Base-by-base conservation (phyloP, 2,888 invertebrate genomes). In the Dione vanillae region DNA sequence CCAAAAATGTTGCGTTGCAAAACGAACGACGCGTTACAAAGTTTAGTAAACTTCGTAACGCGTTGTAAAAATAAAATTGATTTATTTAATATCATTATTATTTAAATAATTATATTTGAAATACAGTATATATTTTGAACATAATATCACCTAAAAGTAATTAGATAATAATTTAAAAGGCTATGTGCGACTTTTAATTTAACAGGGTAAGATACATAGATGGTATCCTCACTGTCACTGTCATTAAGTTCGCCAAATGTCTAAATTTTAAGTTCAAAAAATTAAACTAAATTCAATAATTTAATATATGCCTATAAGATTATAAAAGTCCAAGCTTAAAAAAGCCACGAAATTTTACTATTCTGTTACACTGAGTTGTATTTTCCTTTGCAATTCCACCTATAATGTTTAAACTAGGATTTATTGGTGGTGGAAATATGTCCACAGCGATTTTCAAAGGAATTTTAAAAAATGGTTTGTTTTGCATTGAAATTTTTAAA, bases 361-460 rank as follows among this genome's bases (percentile, higher is more conserved):
- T n/a, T n/a, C n/a, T n/a, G n/a, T n/a, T n/a, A n/a, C n/a, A n/a
- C n/a, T n/a, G n/a, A n/a, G n/a, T n/a, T n/a, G n/a, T n/a, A n/a
- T n/a, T n/a, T n/a, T 27, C 5, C 27, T 27, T 27, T 27, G 27
- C 5, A 56, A 56, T 12, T 37, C 35, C 6, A 37, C 20, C 6
- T 14, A 70, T 47, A 16, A 70, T 83, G 83, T 85, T 78, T 58
- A 87, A 85, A 77, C 74, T 97, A 76, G 97, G 97, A 51, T 98
- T 98, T 87, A 96, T 98, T 82, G 98, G 98, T 5, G 97, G 97
- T 73, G 98, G 98, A 65, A 98, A 97, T 86, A 98, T 98, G 97
- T 97, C 98, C 0, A 95, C 95, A 82, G 97, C 97, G n/a, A 96
- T 98, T 78, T 95, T 95, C 12, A 94, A 95, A 77, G 97, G 97